phyloP scores from a whole-genome alignment of 37 sponge, comb jelly and placozoan species.

The Halichondria panicea region DNA sequence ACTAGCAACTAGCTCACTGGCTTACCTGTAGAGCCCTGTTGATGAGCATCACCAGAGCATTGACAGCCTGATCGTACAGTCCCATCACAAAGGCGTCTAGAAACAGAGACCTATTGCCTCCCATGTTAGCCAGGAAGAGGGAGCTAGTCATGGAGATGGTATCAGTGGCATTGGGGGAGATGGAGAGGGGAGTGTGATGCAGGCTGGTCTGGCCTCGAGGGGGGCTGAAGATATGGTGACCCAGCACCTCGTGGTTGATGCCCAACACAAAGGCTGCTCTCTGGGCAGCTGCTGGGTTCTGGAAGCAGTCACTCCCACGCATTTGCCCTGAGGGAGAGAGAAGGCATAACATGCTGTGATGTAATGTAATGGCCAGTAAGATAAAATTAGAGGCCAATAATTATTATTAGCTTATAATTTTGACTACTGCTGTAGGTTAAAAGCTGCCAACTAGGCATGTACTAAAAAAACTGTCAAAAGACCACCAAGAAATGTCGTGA shows the following conservation, averaged over 20 bases:
- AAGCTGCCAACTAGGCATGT: no score
- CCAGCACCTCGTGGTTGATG: slow-evolving; percentile 83
- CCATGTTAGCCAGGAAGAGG: slow-evolving; percentile 27
- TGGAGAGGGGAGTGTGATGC: slow-evolving; percentile 18
- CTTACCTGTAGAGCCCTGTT: slow-evolving; percentile 82
- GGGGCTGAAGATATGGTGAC: slow-evolving; percentile 84
- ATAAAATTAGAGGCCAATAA: no score
- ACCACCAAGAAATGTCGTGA: no score
- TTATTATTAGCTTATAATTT: no score
- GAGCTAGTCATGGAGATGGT: slow-evolving; percentile 39
- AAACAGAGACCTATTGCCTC: slow-evolving; percentile 48
- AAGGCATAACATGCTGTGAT: no score
- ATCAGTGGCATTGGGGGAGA: slow-evolving; percentile 42
- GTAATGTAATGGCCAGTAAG: no score
- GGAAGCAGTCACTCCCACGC: slow-evolving; percentile 79
- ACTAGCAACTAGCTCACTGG: no score
- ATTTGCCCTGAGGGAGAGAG: slow-evolving; percentile 32
- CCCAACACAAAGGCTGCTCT: slow-evolving; percentile 95
- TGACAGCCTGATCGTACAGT: slow-evolving; percentile 94
- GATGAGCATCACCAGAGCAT: slow-evolving; percentile 89
- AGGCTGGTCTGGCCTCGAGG: slow-evolving; percentile 59
- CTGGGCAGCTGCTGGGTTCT: slow-evolving; percentile 93
- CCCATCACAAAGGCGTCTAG: slow-evolving; percentile 91
- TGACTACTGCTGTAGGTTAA: no score
- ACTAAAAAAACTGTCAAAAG: no score